Evolutionary conservation across 2,113 vertebrate genomes (phyloP), one percentile per base, ranked within the genome.

Genomic region (human): DNA sequence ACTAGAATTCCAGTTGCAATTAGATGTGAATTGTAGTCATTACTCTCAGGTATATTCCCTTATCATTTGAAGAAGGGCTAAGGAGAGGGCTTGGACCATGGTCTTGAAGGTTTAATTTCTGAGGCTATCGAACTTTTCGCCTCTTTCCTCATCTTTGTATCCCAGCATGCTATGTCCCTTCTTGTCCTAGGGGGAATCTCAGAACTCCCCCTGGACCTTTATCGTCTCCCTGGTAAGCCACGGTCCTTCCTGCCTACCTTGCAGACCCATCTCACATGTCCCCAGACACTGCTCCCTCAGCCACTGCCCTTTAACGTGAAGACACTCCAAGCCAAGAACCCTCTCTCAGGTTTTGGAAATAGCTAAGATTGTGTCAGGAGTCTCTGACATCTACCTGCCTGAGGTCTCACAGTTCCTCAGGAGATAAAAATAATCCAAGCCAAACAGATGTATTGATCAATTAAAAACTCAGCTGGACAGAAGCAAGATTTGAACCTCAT

Each of bases 1-100:
- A 79, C 95, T 87, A 72, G 97, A 97, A 97, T 96, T 18, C 81
- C 84, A 97, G 96, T 93, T 97, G 22, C 93, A 97, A 84, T 95
- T 95, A 96, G 9, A 22, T 64, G 35, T 3, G 30, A 45, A 87
- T 64, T 64, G 18, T 52, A 92, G 52, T 89, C 72, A 75, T 68
- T 85, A 32, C 72, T 89, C 89, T 59, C 92, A 86, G 61, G 61
- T 50, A 55, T 70, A 57, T 12, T 61, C 32, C 40, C 8, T 35
- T 35, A 35, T 95, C 79, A 35, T 75, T 17, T 81, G 70, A 45
- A 59, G 82, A 95, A 90, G 84, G 70, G 16, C 43, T 91, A 5
- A 66, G 68, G 83, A 76, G 55, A 93, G 18, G 23, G 23, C 27
- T 82, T 55, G 91, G 83, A 95, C 96, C 25, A 86, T 90, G 83